Evolutionary conservation across 2,797 vertebrate genomes (phyloP), one percentile per base, ranked within the genome.

Genomic region (Antennarius maculatus): DNA sequence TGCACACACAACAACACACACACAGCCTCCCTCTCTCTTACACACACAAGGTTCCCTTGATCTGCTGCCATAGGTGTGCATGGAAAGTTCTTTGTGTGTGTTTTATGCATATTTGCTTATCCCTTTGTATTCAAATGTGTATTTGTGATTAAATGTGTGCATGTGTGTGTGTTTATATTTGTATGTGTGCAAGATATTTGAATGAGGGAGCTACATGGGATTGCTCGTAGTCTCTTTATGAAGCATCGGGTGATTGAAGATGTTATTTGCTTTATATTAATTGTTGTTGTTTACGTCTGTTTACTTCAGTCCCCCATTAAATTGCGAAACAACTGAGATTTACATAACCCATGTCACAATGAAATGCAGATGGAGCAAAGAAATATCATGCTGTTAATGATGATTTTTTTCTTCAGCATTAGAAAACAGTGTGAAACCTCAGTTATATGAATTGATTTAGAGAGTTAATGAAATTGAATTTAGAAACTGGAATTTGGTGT

Each of bases 61-160:
- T 83, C 71, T 80, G 17, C 59, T 77, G 83, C 84, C 83, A 88
- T 70, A 80, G 71, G 70, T 77, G 62, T 65, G 69, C 29, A 43
- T 41, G 27, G 14, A 60, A 53, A 79, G 45, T 39, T 74, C 1
- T 59, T 0, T 76, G 66, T 64, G 67, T 76, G 77, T 41, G 43
- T 63, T 66, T 59, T 27, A 28, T 50, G 18, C 11, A 2, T 69
- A 52, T 75, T 55, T 83, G 61, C 79, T 77, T 64, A 73, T 66
- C 43, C 51, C 39, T 78, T 66, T 66, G 37, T 81, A 59, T 77
- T 76, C 6, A 67, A 75, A 56, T 78, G 60, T 76, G 17, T 59
- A 27, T 14, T 13, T 68, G n/a, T 69, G 45, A 41, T 47, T 60
- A 17, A 41, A 13, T 59, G 45, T 46, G 46, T 46, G 17, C 39